Conservation (phyloP, 2,888 invertebrate genomes). For the Rhagophthalmus giganteus region DNA sequence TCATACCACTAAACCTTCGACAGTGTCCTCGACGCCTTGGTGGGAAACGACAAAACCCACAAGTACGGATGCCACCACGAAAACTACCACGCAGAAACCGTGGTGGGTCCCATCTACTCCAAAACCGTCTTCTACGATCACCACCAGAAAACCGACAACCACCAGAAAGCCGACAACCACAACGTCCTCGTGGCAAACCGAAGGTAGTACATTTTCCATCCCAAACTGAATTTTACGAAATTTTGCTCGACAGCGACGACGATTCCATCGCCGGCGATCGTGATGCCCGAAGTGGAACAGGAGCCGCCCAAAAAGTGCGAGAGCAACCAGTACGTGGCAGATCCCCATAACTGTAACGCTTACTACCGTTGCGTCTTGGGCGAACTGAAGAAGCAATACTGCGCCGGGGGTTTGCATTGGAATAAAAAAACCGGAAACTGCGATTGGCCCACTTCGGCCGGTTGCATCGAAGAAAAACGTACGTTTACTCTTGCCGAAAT, state of each 20-base stretch:
- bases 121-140: constrained; percentile 37
- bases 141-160: constrained; percentile 31
- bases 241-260: constrained; percentile 48
- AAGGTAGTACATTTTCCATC: constrained; percentile 17
- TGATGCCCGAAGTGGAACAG: constrained; percentile 55
- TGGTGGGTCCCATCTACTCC: constrained; percentile 41
- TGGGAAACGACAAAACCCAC: constrained; percentile 43
- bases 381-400: constrained; percentile 69
- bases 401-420: constrained; percentile 83
- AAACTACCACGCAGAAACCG: constrained; percentile 45
- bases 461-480: constrained; percentile 59
- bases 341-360: constrained; percentile 70
- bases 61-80: too few relatives aligned
- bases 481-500: constrained; percentile 32
- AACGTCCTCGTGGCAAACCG: constrained; percentile 24
- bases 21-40: constrained; percentile 39
- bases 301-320: constrained; percentile 50
- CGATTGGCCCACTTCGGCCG: constrained; percentile 79
- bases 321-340: constrained; percentile 60
- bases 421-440: constrained; percentile 67
- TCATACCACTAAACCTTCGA: constrained; percentile 37
- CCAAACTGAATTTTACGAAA: too few relatives aligned
- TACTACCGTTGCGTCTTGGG: constrained; percentile 79
- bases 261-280: constrained; percentile 54
- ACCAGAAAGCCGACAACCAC: constrained; percentile 28